Conservation (phyloP, 1,140 invertebrate genomes). For the Meloidogyne hapla region DNA sequence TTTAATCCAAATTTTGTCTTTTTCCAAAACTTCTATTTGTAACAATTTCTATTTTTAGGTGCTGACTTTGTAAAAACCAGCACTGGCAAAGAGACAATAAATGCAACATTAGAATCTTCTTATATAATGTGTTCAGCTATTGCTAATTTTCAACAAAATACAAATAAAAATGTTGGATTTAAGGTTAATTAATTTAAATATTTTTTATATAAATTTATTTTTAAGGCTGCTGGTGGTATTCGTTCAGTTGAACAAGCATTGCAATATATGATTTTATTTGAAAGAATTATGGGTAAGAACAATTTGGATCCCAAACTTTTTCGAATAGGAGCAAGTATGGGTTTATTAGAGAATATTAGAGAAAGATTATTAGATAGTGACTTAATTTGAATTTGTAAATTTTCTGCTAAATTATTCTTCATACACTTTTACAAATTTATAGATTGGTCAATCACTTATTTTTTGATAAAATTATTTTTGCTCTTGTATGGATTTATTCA, state of each 20-base stretch:
- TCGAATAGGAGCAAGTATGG: conserved; percentile 86
- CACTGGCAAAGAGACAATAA: conserved; percentile 92
- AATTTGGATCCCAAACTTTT: conserved; percentile 83
- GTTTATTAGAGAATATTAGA: conserved; percentile 71
- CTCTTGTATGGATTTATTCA: too few relatives aligned
- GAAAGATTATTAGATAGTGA: not conserved
- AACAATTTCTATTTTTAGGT: conserved; percentile 68
- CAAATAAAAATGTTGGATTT: conserved; percentile 65
- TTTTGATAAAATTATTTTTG: too few relatives aligned
- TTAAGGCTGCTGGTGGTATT: conserved; percentile 96
- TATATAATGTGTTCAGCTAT: conserved; percentile 92
- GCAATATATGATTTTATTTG: conserved; percentile 80
- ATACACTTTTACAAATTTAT: too few relatives aligned
- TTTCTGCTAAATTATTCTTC: too few relatives aligned
- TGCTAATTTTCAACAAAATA: conserved; percentile 74
- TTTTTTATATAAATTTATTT: conserved; percentile 72
- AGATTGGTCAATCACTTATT: too few relatives aligned
- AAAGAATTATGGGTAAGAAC: conserved; percentile 79
- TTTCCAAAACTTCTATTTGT: too few relatives aligned
- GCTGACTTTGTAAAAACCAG: conserved; percentile 98
- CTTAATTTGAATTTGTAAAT: not conserved
- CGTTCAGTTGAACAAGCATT: conserved; percentile 81
- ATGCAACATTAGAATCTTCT: conserved; percentile 86
- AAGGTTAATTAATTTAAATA: not conserved
- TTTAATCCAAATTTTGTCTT: too few relatives aligned